Evolutionary conservation across 2,113 vertebrate genomes (phyloP), one percentile per base, ranked within the genome.

Genomic region (Ptilorrhoa leucosticta): DNA sequence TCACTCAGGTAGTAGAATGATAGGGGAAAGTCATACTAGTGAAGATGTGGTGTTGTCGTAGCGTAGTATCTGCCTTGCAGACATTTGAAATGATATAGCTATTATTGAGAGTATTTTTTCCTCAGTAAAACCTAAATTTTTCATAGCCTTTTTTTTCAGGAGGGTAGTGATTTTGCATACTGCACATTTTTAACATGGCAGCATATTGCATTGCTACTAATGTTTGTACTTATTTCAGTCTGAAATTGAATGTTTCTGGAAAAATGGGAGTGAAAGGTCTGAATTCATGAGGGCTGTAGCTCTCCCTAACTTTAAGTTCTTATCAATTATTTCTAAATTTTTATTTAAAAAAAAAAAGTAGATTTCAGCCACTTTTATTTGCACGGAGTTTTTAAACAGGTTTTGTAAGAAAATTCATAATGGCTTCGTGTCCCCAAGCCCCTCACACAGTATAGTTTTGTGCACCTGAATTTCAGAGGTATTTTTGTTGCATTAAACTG

Each of bases 1-100:
- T 98, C 98, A 98, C 98, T 98, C 98, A 98, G 98, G 98, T 98
- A 98, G 98, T 98, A 98, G 98, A 96, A 97, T 63, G 98, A 96
- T 96, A 96, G 96, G 96, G 96, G 79, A 91, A 97, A 95, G 98
- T 97, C 97, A 83, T 98, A 97, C 96, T 95, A 96, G 92, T 37
- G 66, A 94, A 92, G 86, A 72, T 71, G 97, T 91, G 96, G 73
- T 95, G 85, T 68, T 96, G 93, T 95, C 94, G 93, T 93, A 87
- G 95, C 94, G 83, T 94, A 93, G 97, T 96, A 89, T 97, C 97
- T 97, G 98, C 97, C 95, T 97, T 97, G 96, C 94, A 90, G 97
- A 96, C 85, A 64, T 97, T 93, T 95, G 96, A 97, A 90, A 96
- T 96, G 76, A 95, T 96, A 86, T 88, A 98, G 97, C 96, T 97